These are phyloP conservation scores for Heptranchias perlo DNA, from an alignment of 2,113 vertebrate genomes.

Conservation along the genomic window DNA sequence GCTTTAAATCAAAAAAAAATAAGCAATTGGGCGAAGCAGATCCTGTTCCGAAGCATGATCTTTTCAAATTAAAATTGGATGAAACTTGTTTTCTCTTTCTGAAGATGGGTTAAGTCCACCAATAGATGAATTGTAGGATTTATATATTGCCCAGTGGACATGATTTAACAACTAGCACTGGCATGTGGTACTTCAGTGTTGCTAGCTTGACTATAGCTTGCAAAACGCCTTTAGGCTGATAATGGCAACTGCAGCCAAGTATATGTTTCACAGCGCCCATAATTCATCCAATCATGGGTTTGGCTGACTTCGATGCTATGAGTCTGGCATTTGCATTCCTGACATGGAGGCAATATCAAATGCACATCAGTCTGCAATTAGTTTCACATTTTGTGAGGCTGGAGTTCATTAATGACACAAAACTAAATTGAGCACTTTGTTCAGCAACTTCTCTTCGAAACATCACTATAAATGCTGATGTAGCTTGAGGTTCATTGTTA, in stretches of 20 bases:
- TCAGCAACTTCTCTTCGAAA: too few relatives aligned
- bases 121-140: not conserved
- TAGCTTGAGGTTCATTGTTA: too few relatives aligned
- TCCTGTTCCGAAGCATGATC: not conserved
- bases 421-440: not conserved
- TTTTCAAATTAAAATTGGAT: not conserved
- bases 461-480: too few relatives aligned
- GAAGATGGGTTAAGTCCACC: not conserved
- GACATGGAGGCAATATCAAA: not conserved
- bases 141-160: not conserved
- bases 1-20: not conserved
- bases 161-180: not conserved
- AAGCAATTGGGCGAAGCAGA: not conserved
- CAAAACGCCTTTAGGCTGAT: not conserved
- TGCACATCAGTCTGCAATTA: not conserved
- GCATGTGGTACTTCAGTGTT: not conserved
- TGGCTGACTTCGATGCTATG: not conserved
- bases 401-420: not conserved
- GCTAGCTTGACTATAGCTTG: not conserved
- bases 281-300: not conserved
- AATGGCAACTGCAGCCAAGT: not conserved
- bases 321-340: not conserved
- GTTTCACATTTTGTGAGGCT: not conserved
- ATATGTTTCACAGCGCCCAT: not conserved
- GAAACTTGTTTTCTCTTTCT: not conserved